Evolutionary conservation across 92 coral and sea anemone species (phyloP), one percentile per base, ranked within the genome.

Genomic region (Chrysogorgia sp.): DNA sequence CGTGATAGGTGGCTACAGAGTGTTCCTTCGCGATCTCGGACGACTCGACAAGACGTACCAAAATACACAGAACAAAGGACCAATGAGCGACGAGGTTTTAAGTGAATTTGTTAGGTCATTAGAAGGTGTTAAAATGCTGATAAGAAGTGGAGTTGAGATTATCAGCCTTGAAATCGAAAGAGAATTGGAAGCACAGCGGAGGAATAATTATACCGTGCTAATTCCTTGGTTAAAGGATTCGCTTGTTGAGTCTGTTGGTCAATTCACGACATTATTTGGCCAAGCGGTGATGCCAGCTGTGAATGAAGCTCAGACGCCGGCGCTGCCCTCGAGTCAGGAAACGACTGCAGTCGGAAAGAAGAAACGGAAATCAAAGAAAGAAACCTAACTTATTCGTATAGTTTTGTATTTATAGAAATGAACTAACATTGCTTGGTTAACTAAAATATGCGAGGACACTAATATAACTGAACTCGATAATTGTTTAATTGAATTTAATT

Each of bases 41-140:
- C 47, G 79, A n/a, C 34, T 72, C n/a, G 79, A 72, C 50, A 72
- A 72, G 35, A 34, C 64, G 9, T 72, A 72, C 50, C 64, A 72
- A 24, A 56, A 34, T n/a, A 72, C 79, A 0, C 79, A 49, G 26
- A 56, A 53, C 17, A 72, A 56, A 56, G 79, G 79, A 9, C 79
- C 79, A 34, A 72, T 72, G 79, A 72, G 79, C 52, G 65, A 53
- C 14, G 65, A 72, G 28, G 79, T 72, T n/a, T 35, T 72, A 29
- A 22, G 52, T 40, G 79, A 72, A 20, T 72, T 72, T 8, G 79
- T 72, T 1, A 72, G 35, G 47, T 72, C 79, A 53, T 35, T 72
- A 56, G 79, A 72, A 72, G 79, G 79, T 2, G 79, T 72, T 56
- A 72, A 72, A 56, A 72, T 72, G 79, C 65, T 72, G 5, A 72